Base-by-base conservation (phyloP, 1,140 invertebrate genomes). In the Phthorimaea operculella region DNA sequence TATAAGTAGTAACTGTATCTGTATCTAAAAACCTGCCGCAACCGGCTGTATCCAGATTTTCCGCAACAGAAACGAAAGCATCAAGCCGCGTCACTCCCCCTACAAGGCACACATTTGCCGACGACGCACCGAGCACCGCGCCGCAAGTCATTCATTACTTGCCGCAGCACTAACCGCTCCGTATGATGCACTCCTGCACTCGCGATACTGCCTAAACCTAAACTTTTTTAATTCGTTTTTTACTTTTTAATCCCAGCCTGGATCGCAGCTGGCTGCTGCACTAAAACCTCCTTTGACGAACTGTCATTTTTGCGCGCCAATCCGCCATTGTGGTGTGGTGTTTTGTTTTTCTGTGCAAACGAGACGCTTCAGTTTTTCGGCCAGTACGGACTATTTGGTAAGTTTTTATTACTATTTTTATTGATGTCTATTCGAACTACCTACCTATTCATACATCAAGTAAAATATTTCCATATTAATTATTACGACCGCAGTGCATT, bases 131-230 rank as follows among this genome's bases (percentile, higher is more conserved):
- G 66, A 72, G 78, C 74, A 75, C 77, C 75, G 77, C 74, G 75
- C 79, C 74, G 76, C 72, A 58, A 55, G 62, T 68, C 76, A 82
- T 79, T 83, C 79, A 78, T 77, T 83, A 77, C 74, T 21, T 6
- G 55, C 54, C 68, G 63, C 77, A 76, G 68, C 69, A 70, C 68
- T 74, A 74, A 66, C 67, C 53, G 56, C 61, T 59, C 55, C 62
- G 58, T 66, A 28, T 28, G 36, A 39, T 39, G 36, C 36, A 39
- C 36, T 39, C 36, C 10, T 39, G 36, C 36, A 39, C 36, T 39
- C 36, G 36, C 36, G 36, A 39, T n/a, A 39, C 36, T 4, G 21
- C 21, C 21, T 28, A 28, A 39, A 12, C 10, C 36, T n/a, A 39
- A 4, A 4, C 16, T 47, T 15, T 47, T 28, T 28, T 28, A 4